Evolutionary conservation across 2,113 vertebrate genomes (phyloP), one percentile per base, ranked within the genome.

Genomic region (Corvus cornix): DNA sequence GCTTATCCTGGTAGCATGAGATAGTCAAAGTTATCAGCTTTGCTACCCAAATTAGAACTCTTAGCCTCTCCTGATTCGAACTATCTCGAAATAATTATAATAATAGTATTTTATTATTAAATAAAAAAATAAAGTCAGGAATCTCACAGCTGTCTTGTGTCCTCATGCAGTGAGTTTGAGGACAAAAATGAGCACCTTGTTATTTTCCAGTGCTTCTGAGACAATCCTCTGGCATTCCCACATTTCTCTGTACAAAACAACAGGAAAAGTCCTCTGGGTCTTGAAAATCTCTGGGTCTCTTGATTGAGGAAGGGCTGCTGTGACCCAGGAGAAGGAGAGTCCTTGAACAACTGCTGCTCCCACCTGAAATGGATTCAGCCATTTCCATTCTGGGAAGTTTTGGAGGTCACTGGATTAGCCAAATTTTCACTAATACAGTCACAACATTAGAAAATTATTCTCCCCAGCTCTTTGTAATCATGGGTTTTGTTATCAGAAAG

Each of bases 1-100:
- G 39, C 37, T 95, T 93, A 90, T 85, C 55, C 84, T 94, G 78
- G 78, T 53, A 80, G 53, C 43, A 69, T 33, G 59, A 89, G 81
- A 95, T 87, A 94, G 55, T 73, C 62, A 69, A 72, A 89, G 89
- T 91, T 94, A 87, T 66, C 93, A 91, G 84, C 62, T 82, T 85
- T 91, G 41, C 62, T 73, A 58, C 63, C 26, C 43, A 91, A 84
- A 93, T 95, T 92, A 95, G 88, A 88, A 86, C n/a, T 73, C 78
- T 69, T 33, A 83, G 67, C 41, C 37, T 95, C 35, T 88, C 35
- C 39, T 67, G 41, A 51, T 69, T 88, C 2, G 1, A 76, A 66
- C n/a, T 83, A 48, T 46, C 53, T 83, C 5, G 15, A 70, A 92
- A 93, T 66, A 72, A 89, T 79, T 27, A 33, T 53, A 14, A 76